A percentile compares a stretch with the other conserved stretches of the same genome.
Evolutionary conservation across 2,113 vertebrate genomes (phyloP).

Genomic region (Equus przewalskii): DNA sequence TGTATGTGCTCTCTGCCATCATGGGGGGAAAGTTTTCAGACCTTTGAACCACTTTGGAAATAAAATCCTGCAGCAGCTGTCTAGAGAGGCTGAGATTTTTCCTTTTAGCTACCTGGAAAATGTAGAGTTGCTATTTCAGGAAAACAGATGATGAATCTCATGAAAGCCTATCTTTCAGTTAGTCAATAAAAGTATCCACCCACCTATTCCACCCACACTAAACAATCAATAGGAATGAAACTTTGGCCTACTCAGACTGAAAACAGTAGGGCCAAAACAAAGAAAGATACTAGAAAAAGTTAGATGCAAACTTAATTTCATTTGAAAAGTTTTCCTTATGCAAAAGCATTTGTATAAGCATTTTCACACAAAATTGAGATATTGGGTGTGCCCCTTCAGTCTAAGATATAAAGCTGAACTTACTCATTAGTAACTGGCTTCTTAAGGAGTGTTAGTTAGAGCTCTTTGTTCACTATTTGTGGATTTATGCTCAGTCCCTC

Average conservation of each 20-base stretch:
- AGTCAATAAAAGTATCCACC: slow-evolving; percentile 78
- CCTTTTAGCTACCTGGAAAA: slow-evolving; percentile 68
- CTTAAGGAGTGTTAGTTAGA: not conserved
- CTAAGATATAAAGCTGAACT: slow-evolving; percentile 10
- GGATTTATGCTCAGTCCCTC: not conserved
- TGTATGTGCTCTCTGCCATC: not conserved
- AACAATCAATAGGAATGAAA: slow-evolving; percentile 78
- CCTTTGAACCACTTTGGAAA: slow-evolving; percentile 22
- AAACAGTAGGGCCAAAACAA: slow-evolving; percentile 58
- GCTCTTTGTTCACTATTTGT: not conserved
- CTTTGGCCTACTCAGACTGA: slow-evolving; percentile 58
- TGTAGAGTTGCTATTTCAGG: slow-evolving; percentile 72
- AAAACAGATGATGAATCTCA: slow-evolving; percentile 63
- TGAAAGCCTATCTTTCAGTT: slow-evolving; percentile 76
- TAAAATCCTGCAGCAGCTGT: slow-evolving; percentile 38
- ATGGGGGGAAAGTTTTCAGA: not conserved
- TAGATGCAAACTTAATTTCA: not conserved
- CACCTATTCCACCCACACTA: slow-evolving; percentile 60
- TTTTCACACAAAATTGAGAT: slow-evolving; percentile 56
- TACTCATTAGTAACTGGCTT: not conserved
- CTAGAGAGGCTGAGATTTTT: slow-evolving; percentile 57
- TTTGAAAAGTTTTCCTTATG: slow-evolving; percentile 47
- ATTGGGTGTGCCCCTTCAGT: not conserved
- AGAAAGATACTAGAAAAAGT: slow-evolving; percentile 60
- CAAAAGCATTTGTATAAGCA: not conserved